Conservation (phyloP, 2,797 vertebrate genomes). For the Dendrocincla tyrannina region DNA sequence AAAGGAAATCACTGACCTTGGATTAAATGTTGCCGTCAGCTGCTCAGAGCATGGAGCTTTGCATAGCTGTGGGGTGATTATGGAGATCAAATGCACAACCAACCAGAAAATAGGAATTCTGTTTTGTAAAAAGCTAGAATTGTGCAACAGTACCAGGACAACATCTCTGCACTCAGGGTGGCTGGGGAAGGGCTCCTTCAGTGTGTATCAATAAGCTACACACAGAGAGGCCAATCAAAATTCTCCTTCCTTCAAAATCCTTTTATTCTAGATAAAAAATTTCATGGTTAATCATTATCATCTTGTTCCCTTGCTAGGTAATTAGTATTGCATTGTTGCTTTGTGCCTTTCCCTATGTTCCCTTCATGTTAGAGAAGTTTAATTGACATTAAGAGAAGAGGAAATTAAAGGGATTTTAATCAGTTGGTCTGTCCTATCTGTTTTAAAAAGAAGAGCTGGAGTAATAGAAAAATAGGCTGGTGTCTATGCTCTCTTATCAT, state of each 20-base stretch:
- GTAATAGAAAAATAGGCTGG: slow-evolving; percentile 55
- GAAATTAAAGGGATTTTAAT: slow-evolving; percentile 68
- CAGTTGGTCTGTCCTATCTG: slow-evolving; percentile 55
- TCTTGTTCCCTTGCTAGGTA: slow-evolving; percentile 69
- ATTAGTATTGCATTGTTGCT: slow-evolving; percentile 71
- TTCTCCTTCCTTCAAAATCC: not conserved
- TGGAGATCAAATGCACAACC: slow-evolving; percentile 39
- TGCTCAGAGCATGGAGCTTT: not conserved
- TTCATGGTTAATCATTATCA: slow-evolving; percentile 65
- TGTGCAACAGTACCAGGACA: not conserved
- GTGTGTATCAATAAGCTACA: not conserved
- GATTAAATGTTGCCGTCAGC: slow-evolving; percentile 22
- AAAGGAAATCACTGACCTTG: slow-evolving; percentile 52
- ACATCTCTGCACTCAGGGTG: not conserved
- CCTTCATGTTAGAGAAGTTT: slow-evolving; percentile 63
- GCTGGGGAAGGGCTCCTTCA: not conserved
- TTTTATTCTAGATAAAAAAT: slow-evolving; percentile 56
- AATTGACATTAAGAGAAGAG: slow-evolving; percentile 62
- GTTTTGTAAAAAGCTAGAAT: not conserved
- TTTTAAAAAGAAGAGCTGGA: slow-evolving; percentile 38
- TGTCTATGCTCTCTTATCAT: slow-evolving; percentile 49
- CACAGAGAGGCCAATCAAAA: not conserved
- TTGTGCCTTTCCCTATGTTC: slow-evolving; percentile 47
- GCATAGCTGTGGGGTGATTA: not conserved
- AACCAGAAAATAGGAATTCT: slow-evolving; percentile 38